A percentile compares a stretch with the other conserved stretches of the same genome.
These are phyloP conservation scores for Dipodomys stephensi DNA, from an alignment of 2,113 vertebrate genomes.

Conservation along the genomic window DNA sequence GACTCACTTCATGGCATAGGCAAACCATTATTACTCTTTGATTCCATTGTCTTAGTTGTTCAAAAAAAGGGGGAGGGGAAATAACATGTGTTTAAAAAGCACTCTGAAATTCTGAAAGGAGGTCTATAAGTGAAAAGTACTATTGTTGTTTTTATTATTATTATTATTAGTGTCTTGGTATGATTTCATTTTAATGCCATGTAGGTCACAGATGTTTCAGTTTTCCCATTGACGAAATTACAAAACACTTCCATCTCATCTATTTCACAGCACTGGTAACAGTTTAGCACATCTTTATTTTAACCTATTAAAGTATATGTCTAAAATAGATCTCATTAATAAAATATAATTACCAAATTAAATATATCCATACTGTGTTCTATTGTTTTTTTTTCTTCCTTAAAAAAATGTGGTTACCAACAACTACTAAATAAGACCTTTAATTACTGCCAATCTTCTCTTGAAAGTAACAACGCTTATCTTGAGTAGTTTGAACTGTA, in stretches of 20 bases:
- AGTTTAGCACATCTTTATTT: slow-evolving; percentile 62
- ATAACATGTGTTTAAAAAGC: slow-evolving; percentile 71
- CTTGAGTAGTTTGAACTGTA: slow-evolving; percentile 75
- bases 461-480: slow-evolving; percentile 72
- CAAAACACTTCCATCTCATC: slow-evolving; percentile 51
- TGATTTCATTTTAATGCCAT: slow-evolving; percentile 68
- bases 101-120: slow-evolving; percentile 71
- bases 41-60: slow-evolving; percentile 76
- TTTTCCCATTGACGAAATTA: slow-evolving; percentile 63
- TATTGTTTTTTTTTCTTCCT: slow-evolving; percentile 56
- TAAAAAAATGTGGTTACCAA: slow-evolving; percentile 76
- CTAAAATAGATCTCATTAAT: slow-evolving; percentile 70
- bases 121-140: slow-evolving; percentile 62
- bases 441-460: slow-evolving; percentile 79
- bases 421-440: slow-evolving; percentile 76
- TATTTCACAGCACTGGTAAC: slow-evolving; percentile 14
- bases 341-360: slow-evolving; percentile 73
- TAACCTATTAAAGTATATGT: slow-evolving; percentile 59
- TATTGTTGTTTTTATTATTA: slow-evolving; percentile 68
- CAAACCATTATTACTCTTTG: slow-evolving; percentile 75
- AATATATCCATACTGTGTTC: slow-evolving; percentile 69
- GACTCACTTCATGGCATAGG: slow-evolving; percentile 68
- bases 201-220: slow-evolving; percentile 60
- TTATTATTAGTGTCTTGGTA: slow-evolving; percentile 65
- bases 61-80: slow-evolving; percentile 41